These are phyloP conservation scores for Remorina albescens DNA, from an alignment of 2,797 vertebrate genomes.

Conservation along the genomic window DNA sequence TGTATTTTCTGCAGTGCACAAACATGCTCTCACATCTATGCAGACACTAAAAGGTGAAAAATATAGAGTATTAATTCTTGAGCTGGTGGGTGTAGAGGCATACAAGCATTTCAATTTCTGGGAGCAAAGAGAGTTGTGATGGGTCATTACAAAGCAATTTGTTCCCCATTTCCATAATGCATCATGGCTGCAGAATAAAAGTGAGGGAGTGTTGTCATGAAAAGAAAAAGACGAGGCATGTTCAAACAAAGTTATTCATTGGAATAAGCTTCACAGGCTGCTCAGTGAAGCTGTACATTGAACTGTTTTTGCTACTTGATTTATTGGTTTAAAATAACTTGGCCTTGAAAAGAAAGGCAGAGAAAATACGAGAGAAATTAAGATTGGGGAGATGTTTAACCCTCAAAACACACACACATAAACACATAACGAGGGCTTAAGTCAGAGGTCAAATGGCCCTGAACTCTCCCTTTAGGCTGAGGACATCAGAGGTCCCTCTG, in stretches of 20 bases:
- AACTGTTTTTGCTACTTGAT: constrained; percentile 38
- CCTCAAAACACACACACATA: constrained; percentile 51
- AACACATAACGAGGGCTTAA: constrained; percentile 51
- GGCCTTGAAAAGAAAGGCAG: not conserved
- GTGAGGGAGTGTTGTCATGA: constrained; percentile 41
- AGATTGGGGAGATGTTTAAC: constrained; percentile 51
- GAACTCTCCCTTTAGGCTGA: constrained; percentile 74
- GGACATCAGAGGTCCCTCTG: constrained; percentile 78
- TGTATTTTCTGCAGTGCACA: not conserved
- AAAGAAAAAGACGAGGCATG: constrained; percentile 59
- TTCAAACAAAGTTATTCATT: constrained; percentile 64
- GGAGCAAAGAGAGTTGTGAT: constrained; percentile 54
- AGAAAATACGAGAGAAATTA: constrained; percentile 35
- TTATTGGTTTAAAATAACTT: constrained; percentile 29
- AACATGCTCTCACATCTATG: not conserved
- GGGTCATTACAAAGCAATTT: constrained; percentile 71
- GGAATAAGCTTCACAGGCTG: constrained; percentile 49
- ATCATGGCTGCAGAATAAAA: constrained; percentile 40
- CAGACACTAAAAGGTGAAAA: constrained; percentile 13
- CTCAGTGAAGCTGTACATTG: constrained; percentile 18
- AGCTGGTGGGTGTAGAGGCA: not conserved
- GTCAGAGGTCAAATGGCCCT: constrained; percentile 76
- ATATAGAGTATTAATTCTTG: constrained; percentile 1
- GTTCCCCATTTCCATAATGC: constrained; percentile 60
- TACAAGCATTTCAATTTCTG: constrained; percentile 40